Conservation (phyloP, 2,888 invertebrate genomes). For the Drosophila paranaensis region DNA sequence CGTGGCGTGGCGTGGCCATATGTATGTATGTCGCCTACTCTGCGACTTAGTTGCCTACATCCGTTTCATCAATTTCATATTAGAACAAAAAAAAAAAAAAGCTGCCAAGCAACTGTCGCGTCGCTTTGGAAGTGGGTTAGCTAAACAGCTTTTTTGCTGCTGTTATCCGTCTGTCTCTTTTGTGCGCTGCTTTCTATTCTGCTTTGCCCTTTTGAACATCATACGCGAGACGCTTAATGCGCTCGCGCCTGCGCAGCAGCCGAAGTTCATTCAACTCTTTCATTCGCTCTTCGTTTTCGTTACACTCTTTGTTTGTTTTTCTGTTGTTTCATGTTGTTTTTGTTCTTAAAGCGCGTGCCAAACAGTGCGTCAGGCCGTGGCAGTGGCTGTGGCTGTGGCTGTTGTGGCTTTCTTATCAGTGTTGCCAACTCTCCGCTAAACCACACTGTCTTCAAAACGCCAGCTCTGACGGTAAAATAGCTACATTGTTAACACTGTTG, state of each 20-base stretch:
- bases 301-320: conserved; percentile 30
- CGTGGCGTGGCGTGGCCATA: conserved; percentile 43
- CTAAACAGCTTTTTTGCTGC: conserved; percentile 64
- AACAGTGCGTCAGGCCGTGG: conserved; percentile 57
- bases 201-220: conserved; percentile 48
- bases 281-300: conserved; percentile 30
- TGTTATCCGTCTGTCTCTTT: conserved; percentile 21
- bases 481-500: too few species aligned
- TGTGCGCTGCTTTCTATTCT: conserved; percentile 55
- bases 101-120: conserved; percentile 59
- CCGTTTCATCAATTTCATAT: conserved; percentile 57
- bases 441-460: too few species aligned
- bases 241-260: conserved; percentile 63
- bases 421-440: too few species aligned
- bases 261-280: conserved; percentile 74
- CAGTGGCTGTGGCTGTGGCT: not conserved
- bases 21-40: conserved; percentile 13
- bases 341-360: conserved; percentile 37
- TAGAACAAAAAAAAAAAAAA: conserved; percentile 53
- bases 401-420: not conserved
- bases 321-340: conserved; percentile 30
- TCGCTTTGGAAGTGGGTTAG: conserved; percentile 52
- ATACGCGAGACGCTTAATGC: conserved; percentile 35
- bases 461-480: too few species aligned
- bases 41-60: conserved; percentile 45